Base-by-base conservation (phyloP, 1,140 invertebrate genomes). In the Panagrolaimus sp. region DNA sequence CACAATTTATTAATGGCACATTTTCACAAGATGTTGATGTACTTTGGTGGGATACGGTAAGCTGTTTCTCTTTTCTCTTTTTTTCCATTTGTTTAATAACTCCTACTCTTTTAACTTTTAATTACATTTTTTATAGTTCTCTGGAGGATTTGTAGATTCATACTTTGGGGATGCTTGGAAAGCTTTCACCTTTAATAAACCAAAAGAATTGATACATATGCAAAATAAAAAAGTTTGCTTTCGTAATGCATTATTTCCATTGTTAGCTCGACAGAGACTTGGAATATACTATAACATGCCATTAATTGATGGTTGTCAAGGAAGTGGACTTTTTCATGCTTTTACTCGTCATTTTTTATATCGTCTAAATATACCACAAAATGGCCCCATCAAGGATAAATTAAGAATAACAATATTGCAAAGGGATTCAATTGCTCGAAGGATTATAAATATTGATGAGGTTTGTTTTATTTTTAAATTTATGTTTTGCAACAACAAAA, bases 201-300 rank as follows among this genome's bases (percentile, higher is more conserved):
- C 96, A 8, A 90, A 90, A 88, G 90, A 92, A 83, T 86, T 98
- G 44, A 91, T 90, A 23, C 44, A 61, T 46, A 91, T 93, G 78
- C 85, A 87, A 80, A 91, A 91, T 0, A 88, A 92, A 84, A 88
- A 88, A 45, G 90, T 92, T 8, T 98, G 95, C 84, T 95, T 98
- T 82, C 89, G 89, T 82, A 91, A 96, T 86, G 87, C 91, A 46
- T 88, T 97, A 0, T 91, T 98, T 82, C 91, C 95, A 1, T 86
- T 98, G 43, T 85, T 96, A 63, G 93, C 95, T n/a, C 87, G 95
- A 78, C 96, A 96, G 92, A 92, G 95, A 78, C 94, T 91, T 86
- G 95, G 95, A 46, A 86, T 98, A 11, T 98, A 90, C 84, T 98
- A 98, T 81, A 98, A 98, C 80, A 98, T 93, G 76, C 94, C 94